Base-by-base conservation (phyloP, 37 sponge, comb jelly and placozoan species). In the Axinella damicornis region DNA sequence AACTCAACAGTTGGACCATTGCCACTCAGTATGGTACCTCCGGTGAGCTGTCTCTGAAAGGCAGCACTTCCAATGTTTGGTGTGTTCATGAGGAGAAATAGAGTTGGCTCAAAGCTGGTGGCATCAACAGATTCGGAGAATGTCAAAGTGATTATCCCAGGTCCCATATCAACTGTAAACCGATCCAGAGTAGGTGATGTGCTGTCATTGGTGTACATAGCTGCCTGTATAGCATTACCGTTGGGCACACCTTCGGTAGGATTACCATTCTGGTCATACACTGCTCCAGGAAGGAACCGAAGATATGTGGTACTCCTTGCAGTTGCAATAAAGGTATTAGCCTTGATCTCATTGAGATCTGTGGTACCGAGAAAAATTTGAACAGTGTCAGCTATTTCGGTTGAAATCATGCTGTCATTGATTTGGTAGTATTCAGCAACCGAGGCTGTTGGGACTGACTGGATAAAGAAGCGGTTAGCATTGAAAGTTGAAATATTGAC, bases 321-420 rank as follows among this genome's bases (percentile, higher is more conserved):
- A n/a, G 77, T 83, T 19, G 95, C 97, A 67, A 97, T 89, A 15
- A 58, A 37, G 27, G 82, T 65, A 63, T 87, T 91, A 15, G 88
- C 86, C 76, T 94, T 94, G 69, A 97, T 80, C 40, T 73, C 79
- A 71, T 97, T 92, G n/a, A 92, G 33, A 77, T 97, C 97, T 53
- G 38, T 69, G 31, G 71, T 28, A 63, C 85, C 74, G 15, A 97
- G 59, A 4, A 73, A 67, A n/a, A 97, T 81, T 20, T 21, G 31
- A 17, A 88, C 72, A 52, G 77, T 58, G 53, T 81, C 69, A 59
- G 63, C 40, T 46, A 71, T 36, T 19, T 81, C 69, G 24, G 21
- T 28, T 31, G 83, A 82, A 15, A 33, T 62, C 22, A 60, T 76
- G 58, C 85, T 86, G 30, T 77, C 69, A 22, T 76, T 83, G 32